Conservation (phyloP, 1,140 invertebrate genomes). For the Semibalanus balanoides region DNA sequence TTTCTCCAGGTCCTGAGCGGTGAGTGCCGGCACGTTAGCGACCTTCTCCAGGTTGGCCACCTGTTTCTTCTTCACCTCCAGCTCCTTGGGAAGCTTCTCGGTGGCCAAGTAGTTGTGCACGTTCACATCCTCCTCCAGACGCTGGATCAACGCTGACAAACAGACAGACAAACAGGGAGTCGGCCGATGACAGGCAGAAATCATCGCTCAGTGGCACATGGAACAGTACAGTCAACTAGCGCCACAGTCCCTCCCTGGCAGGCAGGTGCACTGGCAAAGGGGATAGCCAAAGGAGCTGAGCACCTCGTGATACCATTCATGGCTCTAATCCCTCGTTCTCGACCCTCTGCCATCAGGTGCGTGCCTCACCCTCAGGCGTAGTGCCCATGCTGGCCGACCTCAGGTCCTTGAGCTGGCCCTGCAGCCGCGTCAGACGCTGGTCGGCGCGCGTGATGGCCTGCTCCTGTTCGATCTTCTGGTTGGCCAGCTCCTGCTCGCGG, state of each 20-base stretch:
- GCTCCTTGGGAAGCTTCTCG: constrained; percentile 62
- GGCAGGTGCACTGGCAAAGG: too few species aligned
- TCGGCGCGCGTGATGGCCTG: constrained; percentile 37
- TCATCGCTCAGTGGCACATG: too few species aligned
- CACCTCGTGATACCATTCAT: too few species aligned
- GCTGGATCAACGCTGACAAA: constrained; percentile 37
- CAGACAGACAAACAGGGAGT: too few species aligned
- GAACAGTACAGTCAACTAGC: too few species aligned
- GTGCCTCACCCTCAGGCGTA: constrained; percentile 35
- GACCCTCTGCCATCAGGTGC: too few species aligned
- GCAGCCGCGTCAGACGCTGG: constrained; percentile 37
- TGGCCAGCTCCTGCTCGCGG: constrained; percentile 43
- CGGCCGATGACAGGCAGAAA: too few species aligned
- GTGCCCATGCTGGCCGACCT: constrained; percentile 38
- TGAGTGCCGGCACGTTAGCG: constrained; percentile 46
- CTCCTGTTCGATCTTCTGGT: constrained; percentile 44
- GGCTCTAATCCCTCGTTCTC: too few species aligned
- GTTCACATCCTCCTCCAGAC: constrained; percentile 59
- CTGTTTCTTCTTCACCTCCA: constrained; percentile 42
- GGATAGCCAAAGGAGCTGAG: too few species aligned
- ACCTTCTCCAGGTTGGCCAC: constrained; percentile 52
- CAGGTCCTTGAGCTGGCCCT: constrained; percentile 41
- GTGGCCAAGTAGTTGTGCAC: constrained; percentile 57
- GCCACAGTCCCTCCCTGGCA: too few species aligned
- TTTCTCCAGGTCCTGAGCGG: constrained; percentile 47